Evolutionary conservation across 2,113 vertebrate genomes (phyloP), one percentile per base, ranked within the genome.

Genomic region (Pleuronectes platessa): DNA sequence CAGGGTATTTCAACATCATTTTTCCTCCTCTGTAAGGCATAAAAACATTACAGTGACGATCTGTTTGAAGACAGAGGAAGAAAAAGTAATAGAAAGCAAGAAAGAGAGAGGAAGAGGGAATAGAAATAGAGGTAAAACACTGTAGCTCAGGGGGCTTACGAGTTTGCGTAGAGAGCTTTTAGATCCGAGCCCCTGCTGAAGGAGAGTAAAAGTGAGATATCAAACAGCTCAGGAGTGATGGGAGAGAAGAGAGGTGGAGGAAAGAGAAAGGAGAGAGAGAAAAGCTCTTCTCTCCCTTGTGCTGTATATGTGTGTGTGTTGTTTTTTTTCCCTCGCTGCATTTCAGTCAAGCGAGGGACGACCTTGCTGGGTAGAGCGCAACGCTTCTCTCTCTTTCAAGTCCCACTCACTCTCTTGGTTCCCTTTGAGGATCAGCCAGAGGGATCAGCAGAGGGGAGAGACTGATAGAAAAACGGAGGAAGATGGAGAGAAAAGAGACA

Each of bases 341-440:
- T 89, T 91, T 87, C 77, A 86, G 75, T 79, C 27, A 86, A 90
- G 90, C 81, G 76, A 90, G 84, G 86, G 89, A 89, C 86, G 88
- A 92, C 91, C 92, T 93, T 88, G 87, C 89, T 84, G 85, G 85
- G 88, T 88, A 89, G 86, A 90, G 90, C 82, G 35, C 78, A 58
- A 81, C 67, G 86, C 87, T 92, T 89, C 76, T 83, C 83, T 88
- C 80, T 84, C 88, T 92, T 90, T 93, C 66, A 92, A 92, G 92
- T 94, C 93, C 92, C 90, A 94, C 92, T 91, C 89, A 88, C 87
- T 90, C 84, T 67, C 89, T 80, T 68, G 8, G 75, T 81, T 92
- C 85, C 88, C 90, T 93, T 93, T 92, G 90, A 92, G 91, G 92
- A 93, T 92, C 89, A 90, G 92, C 92, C 92, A 92, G 93, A 92